Evolutionary conservation across 1,140 invertebrate species (phyloP), one percentile per base, ranked within the genome.

Genomic region (Polyergus mexicanus): DNA sequence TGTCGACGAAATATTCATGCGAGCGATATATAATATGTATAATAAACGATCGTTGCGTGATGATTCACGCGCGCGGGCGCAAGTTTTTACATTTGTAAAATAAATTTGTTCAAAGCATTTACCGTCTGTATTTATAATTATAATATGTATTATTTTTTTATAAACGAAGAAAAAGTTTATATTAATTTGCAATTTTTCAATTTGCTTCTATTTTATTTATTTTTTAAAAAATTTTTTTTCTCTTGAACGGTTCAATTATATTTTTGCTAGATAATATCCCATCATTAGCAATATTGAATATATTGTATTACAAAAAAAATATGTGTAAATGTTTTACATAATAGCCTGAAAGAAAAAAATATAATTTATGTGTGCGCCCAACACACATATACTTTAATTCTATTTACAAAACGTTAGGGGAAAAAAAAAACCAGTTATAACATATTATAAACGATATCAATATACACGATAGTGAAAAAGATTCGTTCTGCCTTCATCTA

Each of bases 391-490:
- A 74, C 35, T 74, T 32, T 51, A 32, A 28, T 25, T 72, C 7
- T 22, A 22, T 58, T 38, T 25, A 25, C 44, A 63, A 62, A 63
- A 41, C 11, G 11, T 11, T 72, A 75, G 22, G 5, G 0, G n/a
- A n/a, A n/a, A n/a, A n/a, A n/a, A n/a, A 62, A 75, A 66, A 16
- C 19, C 13, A 38, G 25, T 19, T 44, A 19, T 35, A 63, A 41
- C 56, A 76, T 76, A 63, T 44, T 60, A 41, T 22, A 76, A 0
- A 76, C 1, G 13, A 22, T 19, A 44, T 68, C 22, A 38, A 62
- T 76, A 19, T 19, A 25, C 10, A 22, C 22, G 22, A 68, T n/a
- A 80, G 51, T 13, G 47, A 44, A 69, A 35, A 63, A 78, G 62
- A 78, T 25, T 22, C 32, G 76, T 44, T 80, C n/a, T 16, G 10